Percentiles rank a stretch among this genome's conserved stretches.
phyloP scores from a whole-genome alignment of 2,797 vertebrate genomes.

The Sylvilagus floridanus region DNA sequence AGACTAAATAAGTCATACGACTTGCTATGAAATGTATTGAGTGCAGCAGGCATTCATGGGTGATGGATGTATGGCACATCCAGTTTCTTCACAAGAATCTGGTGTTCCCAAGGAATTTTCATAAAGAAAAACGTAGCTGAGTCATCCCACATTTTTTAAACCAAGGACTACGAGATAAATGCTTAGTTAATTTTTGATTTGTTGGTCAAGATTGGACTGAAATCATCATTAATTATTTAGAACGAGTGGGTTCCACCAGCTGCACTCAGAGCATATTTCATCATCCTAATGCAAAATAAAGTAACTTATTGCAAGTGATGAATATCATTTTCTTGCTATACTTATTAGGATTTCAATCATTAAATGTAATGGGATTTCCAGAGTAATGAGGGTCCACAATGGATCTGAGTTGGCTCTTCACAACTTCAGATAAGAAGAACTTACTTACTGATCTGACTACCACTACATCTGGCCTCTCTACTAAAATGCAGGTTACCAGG shows the following conservation, averaged over 20 bases:
- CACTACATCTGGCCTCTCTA: conserved; percentile 55
- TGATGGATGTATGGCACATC: background rate
- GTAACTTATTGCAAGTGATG: background rate
- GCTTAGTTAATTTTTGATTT: conserved; percentile 52
- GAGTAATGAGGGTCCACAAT: background rate
- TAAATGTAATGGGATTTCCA: conserved; percentile 7
- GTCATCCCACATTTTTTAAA: background rate
- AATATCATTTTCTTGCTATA: background rate
- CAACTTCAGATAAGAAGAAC: conserved; percentile 46
- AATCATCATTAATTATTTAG: conserved; percentile 46
- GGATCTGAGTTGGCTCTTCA: background rate
- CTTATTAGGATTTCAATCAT: conserved; percentile 19
- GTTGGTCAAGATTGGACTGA: background rate
- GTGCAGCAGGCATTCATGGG: background rate
- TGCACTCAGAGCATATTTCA: background rate
- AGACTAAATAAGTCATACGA: background rate
- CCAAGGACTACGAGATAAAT: background rate
- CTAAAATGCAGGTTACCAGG: conserved; percentile 79
- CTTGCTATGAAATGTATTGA: background rate
- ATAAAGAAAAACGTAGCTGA: background rate
- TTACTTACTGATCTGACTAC: conserved; percentile 25
- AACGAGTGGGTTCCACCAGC: background rate
- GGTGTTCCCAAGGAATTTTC: background rate
- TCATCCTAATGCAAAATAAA: conserved; percentile 46
- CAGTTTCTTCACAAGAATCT: background rate